phyloP scores from a whole-genome alignment of 2,113 vertebrate genomes.

The Pomatorhinus ruficollis region DNA sequence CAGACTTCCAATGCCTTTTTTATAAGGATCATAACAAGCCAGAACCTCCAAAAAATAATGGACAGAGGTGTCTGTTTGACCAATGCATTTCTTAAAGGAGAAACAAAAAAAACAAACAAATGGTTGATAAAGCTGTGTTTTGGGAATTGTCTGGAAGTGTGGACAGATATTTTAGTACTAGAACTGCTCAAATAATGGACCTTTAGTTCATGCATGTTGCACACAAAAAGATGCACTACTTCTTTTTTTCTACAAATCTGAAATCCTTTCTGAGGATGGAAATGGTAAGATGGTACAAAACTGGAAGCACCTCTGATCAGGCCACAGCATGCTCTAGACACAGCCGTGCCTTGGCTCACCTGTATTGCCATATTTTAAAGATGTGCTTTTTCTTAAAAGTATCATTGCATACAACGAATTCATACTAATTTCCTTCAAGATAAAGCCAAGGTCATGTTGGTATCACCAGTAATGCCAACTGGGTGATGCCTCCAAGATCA shows the following conservation, averaged over 20 bases:
- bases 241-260: neutral
- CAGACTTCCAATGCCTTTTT: neutral
- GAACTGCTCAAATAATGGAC: neutral
- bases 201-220: neutral
- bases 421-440: neutral
- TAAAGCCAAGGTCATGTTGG: neutral
- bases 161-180: neutral
- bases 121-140: neutral
- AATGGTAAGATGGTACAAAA: neutral
- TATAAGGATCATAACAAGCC: neutral
- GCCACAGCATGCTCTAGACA: neutral
- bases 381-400: accelerated
- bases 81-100: neutral
- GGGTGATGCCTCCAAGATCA: neutral
- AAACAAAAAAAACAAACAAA: neutral
- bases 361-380: neutral
- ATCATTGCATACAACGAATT: neutral
- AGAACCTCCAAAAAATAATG: neutral
- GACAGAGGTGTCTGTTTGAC: neutral
- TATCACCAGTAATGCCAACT: neutral
- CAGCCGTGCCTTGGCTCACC: accelerated
- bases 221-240: accelerated
- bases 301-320: accelerated
- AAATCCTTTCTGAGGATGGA: neutral
- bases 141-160: neutral